Conservation (phyloP, 2,797 vertebrate genomes). For the Periparus ater region DNA sequence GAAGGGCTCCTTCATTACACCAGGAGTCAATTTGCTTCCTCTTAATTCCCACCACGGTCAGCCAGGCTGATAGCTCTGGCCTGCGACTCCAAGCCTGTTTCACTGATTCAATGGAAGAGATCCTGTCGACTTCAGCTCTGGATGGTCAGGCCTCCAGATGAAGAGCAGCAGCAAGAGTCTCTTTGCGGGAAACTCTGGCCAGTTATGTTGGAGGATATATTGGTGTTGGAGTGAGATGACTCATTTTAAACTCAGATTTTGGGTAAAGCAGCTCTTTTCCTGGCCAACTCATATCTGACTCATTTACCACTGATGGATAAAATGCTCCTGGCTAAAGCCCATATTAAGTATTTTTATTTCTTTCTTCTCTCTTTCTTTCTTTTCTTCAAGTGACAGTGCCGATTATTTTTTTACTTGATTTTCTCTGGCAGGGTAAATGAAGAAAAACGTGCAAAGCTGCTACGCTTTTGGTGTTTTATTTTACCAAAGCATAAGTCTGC, state of each 20-base stretch:
- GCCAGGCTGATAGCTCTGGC: not conserved
- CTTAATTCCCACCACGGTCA: not conserved
- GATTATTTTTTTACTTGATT: constrained; percentile 65
- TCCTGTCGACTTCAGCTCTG: constrained; percentile 9
- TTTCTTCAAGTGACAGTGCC: constrained; percentile 65
- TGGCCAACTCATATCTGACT: constrained; percentile 82
- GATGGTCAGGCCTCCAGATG: constrained; percentile 59
- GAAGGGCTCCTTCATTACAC: not conserved
- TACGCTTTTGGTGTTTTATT: not conserved
- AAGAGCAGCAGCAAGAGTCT: constrained; percentile 64
- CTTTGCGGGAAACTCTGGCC: constrained; percentile 73
- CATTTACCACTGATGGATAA: constrained; percentile 81
- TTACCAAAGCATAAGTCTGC: constrained; percentile 45
- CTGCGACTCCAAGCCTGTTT: not conserved
- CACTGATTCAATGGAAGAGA: not conserved
- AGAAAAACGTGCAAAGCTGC: constrained; percentile 22
- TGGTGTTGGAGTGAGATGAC: constrained; percentile 81
- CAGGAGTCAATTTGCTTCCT: not conserved
- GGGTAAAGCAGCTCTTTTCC: constrained; percentile 78
- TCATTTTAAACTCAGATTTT: constrained; percentile 79
- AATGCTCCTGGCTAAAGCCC: constrained; percentile 75
- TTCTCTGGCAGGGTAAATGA: constrained; percentile 44
- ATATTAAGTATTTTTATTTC: constrained; percentile 77
- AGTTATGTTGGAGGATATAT: constrained; percentile 77
- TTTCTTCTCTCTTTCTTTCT: constrained; percentile 67